A percentile compares a stretch with the other conserved stretches of the same genome.
Conservation (phyloP, 1,140 invertebrate genomes). For the Mizuhopecten yessoensis region DNA sequence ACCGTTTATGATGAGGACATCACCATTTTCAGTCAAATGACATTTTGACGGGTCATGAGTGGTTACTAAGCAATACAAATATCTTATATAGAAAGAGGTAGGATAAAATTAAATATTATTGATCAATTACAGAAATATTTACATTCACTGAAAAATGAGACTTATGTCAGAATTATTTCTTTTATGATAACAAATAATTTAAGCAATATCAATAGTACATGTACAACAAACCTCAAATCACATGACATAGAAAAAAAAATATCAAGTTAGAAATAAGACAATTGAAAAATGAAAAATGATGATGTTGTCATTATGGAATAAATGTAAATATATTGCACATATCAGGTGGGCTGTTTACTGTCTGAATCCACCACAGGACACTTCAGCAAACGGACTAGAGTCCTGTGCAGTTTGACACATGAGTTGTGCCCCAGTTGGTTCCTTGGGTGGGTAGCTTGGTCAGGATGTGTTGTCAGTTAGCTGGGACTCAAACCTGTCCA, state of each 20-base stretch:
- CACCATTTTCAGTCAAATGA: no score
- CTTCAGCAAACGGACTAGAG: not conserved
- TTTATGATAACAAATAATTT: not conserved
- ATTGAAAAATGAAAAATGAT: no score
- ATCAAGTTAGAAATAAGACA: not conserved
- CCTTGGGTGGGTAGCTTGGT: not conserved
- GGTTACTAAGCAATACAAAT: no score
- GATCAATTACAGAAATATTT: no score
- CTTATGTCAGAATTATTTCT: no score
- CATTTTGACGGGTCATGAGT: no score
- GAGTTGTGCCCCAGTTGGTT: not conserved
- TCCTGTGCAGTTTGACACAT: not conserved
- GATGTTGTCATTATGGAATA: not conserved
- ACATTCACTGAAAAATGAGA: no score
- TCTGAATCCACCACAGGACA: not conserved
- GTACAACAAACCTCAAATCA: not conserved
- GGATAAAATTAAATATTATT: no score
- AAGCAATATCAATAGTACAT: no score
- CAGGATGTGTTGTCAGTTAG: conserved; percentile 71
- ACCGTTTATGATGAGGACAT: no score
- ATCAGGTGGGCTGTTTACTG: not conserved
- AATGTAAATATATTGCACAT: conserved; percentile 21
- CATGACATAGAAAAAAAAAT: not conserved
- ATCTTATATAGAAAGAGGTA: no score
- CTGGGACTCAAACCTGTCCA: conserved; percentile 85